Percentiles rank a stretch among this genome's conserved stretches.
Evolutionary conservation across 1,140 invertebrate genomes (phyloP).

Genomic region (Anthonomus grandis): DNA sequence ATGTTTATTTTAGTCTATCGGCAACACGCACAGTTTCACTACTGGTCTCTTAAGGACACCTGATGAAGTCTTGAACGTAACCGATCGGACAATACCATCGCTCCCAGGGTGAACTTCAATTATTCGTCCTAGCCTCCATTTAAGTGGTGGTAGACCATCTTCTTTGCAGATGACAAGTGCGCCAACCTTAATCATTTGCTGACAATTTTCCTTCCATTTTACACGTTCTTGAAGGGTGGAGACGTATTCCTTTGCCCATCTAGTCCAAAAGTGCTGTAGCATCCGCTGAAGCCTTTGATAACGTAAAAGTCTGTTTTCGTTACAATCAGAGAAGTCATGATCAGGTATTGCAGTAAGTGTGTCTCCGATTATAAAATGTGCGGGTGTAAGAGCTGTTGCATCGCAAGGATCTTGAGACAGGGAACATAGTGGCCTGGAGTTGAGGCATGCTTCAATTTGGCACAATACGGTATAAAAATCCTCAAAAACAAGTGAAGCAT

Average conservation of each 20-base stretch:
- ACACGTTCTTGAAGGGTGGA: constrained; percentile 22
- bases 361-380: constrained; percentile 46
- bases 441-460: constrained; percentile 37
- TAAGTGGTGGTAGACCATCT: constrained; percentile 29
- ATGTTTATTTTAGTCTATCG: no score
- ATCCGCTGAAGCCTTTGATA: constrained; percentile 36
- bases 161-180: constrained; percentile 39
- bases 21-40: no score
- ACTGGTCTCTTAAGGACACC: no score
- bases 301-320: constrained; percentile 23
- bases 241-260: constrained; percentile 37
- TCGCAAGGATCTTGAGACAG: constrained; percentile 22
- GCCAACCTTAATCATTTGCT: constrained; percentile 31
- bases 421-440: constrained; percentile 40
- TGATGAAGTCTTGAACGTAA: constrained; percentile 43
- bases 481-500: constrained; percentile 38
- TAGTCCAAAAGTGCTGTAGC: constrained; percentile 37
- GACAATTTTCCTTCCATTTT: constrained; percentile 32
- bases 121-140: constrained; percentile 34
- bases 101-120: constrained; percentile 31
- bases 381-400: constrained; percentile 37
- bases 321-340: background rate
- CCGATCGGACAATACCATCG: constrained; percentile 41
- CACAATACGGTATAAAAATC: constrained; percentile 33
- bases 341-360: constrained; percentile 31